A percentile compares a stretch with the other conserved stretches of the same genome.
Conservation (phyloP, 2,888 invertebrate species). For the Parnassius smintheus region DNA sequence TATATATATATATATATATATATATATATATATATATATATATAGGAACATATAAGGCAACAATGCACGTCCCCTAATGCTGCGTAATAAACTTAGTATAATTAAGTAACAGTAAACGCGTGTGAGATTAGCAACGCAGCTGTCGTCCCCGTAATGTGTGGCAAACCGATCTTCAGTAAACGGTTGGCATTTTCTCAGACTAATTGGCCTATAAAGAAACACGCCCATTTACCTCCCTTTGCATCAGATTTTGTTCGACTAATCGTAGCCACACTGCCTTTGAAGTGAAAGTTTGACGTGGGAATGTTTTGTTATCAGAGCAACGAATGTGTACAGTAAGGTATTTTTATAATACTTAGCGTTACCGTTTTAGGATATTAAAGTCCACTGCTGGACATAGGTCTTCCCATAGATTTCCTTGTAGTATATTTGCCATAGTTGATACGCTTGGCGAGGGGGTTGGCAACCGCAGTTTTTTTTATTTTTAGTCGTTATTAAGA, state of each 20-base stretch:
- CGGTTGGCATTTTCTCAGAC: constrained; percentile 50
- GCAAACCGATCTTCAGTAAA: constrained; percentile 46
- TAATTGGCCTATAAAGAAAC: constrained; percentile 63
- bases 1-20: too few species aligned
- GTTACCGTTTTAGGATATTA: too few species aligned
- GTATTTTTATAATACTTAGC: too few species aligned
- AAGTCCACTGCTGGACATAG: too few species aligned
- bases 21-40: too few species aligned
- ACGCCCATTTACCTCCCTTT: constrained; percentile 43
- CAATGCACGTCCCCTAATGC: constrained; percentile 42
- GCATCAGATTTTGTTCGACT: constrained; percentile 48
- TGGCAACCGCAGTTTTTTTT: too few species aligned
- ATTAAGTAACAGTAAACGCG: constrained; percentile 39
- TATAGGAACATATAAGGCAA: constrained; percentile 31
- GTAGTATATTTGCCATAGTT: too few species aligned
- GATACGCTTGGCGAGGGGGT: too few species aligned
- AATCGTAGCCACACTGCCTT: constrained; percentile 33
- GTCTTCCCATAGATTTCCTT: too few species aligned
- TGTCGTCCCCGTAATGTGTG: constrained; percentile 27
- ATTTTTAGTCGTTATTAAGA: too few species aligned
- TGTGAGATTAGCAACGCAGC: constrained; percentile 30
- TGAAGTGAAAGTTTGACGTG: constrained; percentile 13
- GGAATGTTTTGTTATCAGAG: constrained; percentile 5
- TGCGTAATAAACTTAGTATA: constrained; percentile 56
- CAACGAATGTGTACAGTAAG: not conserved